Conservation (phyloP, 2,113 vertebrate species). For the Pygoscelis antarcticus region DNA sequence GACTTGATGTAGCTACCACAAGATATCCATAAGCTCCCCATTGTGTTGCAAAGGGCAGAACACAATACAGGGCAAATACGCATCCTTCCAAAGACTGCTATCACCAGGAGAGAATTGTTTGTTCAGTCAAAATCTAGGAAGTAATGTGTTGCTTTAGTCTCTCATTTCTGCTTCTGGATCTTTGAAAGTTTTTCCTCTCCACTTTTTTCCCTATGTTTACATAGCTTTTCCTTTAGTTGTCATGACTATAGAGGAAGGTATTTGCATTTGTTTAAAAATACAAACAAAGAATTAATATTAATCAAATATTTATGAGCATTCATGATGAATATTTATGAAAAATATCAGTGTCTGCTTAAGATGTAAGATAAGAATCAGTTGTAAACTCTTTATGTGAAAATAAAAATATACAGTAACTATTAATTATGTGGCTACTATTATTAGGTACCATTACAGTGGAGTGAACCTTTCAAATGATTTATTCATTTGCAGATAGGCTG, state of each 20-base stretch:
- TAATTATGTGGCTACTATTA: neutral
- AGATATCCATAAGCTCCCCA: neutral
- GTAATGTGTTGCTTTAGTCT: neutral
- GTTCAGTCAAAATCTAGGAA: neutral
- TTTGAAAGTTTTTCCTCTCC: neutral
- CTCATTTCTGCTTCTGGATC: neutral
- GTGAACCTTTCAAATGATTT: neutral
- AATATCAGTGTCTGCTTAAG: neutral
- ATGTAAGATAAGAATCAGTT: neutral
- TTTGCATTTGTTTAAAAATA: neutral
- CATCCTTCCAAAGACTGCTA: neutral
- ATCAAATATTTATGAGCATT: conserved; percentile 34
- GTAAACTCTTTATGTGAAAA: neutral
- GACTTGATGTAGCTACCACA: neutral
- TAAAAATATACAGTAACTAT: neutral
- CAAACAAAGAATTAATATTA: conserved; percentile 51
- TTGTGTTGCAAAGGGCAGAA: neutral
- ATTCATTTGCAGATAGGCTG: neutral
- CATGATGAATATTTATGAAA: conserved; percentile 49
- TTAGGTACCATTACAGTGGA: neutral
- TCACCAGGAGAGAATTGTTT: neutral
- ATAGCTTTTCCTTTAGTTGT: too few relatives aligned
- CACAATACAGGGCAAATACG: neutral
- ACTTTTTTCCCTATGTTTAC: neutral
- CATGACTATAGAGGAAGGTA: too few relatives aligned